Evolutionary conservation across 2,113 vertebrate genomes (phyloP).

Genomic region (Engraulis encrasicolus): DNA sequence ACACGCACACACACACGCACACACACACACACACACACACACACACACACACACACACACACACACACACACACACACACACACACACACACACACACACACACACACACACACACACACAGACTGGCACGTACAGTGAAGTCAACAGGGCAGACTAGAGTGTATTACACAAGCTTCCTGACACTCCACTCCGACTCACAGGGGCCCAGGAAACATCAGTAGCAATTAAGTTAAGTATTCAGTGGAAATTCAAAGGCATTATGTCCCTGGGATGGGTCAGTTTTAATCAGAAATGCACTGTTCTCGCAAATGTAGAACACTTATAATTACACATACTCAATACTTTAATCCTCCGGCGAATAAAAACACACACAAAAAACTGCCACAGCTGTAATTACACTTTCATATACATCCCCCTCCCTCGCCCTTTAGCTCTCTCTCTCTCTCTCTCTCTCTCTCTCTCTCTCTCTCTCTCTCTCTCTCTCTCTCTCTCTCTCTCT

Average conservation of each 20-base stretch:
- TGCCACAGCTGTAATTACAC: constrained; percentile 67
- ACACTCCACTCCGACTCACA: constrained; percentile 7
- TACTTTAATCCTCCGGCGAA: constrained; percentile 67
- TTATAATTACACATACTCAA: constrained; percentile 69
- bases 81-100: not conserved
- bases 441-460: constrained; percentile 53
- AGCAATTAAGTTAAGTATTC: constrained; percentile 73
- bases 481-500: constrained; percentile 53
- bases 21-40: no score
- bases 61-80: not conserved
- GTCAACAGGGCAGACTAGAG: not conserved
- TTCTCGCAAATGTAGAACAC: constrained; percentile 68
- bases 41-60: constrained; percentile 11
- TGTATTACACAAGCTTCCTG: constrained; percentile 25
- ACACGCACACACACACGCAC: not conserved
- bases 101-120: not conserved
- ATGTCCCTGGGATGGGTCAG: constrained; percentile 57
- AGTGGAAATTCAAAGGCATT: constrained; percentile 62
- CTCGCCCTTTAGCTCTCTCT: constrained; percentile 50
- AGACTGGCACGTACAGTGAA: no score
- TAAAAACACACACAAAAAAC: constrained; percentile 39
- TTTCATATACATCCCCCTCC: constrained; percentile 54
- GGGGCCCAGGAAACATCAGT: constrained; percentile 33
- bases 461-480: constrained; percentile 54
- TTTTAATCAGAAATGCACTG: constrained; percentile 63